These are phyloP conservation scores for Acrocephalus kingi DNA, from an alignment of 2,113 vertebrate species.

Conservation along the genomic window DNA sequence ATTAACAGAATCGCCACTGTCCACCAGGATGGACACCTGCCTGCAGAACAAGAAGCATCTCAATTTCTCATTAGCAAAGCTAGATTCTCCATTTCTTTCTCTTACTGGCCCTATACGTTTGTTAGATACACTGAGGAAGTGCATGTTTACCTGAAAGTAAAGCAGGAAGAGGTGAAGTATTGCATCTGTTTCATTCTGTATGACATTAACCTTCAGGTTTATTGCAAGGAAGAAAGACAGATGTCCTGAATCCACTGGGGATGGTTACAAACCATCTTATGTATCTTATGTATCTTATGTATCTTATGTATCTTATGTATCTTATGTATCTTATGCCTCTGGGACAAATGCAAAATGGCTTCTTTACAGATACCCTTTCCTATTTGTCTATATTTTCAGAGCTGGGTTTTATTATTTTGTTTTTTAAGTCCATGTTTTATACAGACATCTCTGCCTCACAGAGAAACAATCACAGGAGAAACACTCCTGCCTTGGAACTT, in stretches of 20 bases:
- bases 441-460: not conserved
- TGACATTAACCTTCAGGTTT: not conserved
- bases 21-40: not conserved
- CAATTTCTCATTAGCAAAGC: not conserved
- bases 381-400: not conserved
- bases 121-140: not conserved
- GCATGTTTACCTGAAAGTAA: not conserved
- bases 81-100: not conserved
- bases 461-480: not conserved
- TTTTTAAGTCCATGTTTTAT: not conserved
- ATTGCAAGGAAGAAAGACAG: not conserved
- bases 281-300: not conserved
- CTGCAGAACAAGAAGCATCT: conserved; percentile 41
- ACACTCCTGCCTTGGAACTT: not conserved
- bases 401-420: not conserved
- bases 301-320: too few species aligned
- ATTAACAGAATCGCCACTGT: conserved; percentile 53
- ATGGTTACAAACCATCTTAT: not conserved
- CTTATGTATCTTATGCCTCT: not conserved
- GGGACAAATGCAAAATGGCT: not conserved
- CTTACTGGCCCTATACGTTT: not conserved
- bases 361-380: not conserved
- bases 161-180: not conserved
- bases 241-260: not conserved
- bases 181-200: not conserved